Evolutionary conservation across 2,113 vertebrate species (phyloP), one percentile per base, ranked within the genome.

Genomic region (Camelus dromedarius): DNA sequence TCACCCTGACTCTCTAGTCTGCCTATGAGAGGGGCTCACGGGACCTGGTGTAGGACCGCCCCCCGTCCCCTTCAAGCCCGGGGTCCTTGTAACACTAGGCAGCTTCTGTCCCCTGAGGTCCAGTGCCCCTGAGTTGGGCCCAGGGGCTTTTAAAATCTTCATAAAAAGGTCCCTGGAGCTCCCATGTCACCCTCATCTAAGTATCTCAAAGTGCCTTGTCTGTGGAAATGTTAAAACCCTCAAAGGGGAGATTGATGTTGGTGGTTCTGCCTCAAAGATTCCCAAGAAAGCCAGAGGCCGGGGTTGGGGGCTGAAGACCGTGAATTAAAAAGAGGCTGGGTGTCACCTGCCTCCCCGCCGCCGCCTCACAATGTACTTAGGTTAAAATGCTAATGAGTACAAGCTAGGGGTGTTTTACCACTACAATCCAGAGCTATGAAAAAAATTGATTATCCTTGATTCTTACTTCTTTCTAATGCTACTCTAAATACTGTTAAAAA

Each of bases 261-360:
- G 19, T 13, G 46, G 12, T 26, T 54, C 62, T 76, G 69, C 30
- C n/a, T 77, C 60, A 30, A 30, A 70, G 52, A 32, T 13, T 38
- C 54, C 70, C 35, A 35, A 5, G 13, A 64, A 42, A 30, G 22
- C 28, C 42, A 22, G n/a, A 0, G 42, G 30, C 54, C 35, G 35
- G 73, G 5, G 2, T 1, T 0, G 15, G 20, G 18, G 50, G 26
- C 62, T 1, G 10, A n/a, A 50, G 30, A 18, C 30, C 12, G 16
- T 67, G 50, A 32, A 30, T 22, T 18, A 18, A 72, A 52, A 52
- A 67, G 50, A 67, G 6, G 64, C 12, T 18, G 16, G 11, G 42
- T 30, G 66, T 75, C 50, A 32, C 19, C 20, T 10, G 32, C 28
- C 38, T 81, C 79, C 30, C 35, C 35, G 9, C 35, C 20, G 38